phyloP scores from a whole-genome alignment of 2,888 invertebrate species.

The Perithous albicinctus region DNA sequence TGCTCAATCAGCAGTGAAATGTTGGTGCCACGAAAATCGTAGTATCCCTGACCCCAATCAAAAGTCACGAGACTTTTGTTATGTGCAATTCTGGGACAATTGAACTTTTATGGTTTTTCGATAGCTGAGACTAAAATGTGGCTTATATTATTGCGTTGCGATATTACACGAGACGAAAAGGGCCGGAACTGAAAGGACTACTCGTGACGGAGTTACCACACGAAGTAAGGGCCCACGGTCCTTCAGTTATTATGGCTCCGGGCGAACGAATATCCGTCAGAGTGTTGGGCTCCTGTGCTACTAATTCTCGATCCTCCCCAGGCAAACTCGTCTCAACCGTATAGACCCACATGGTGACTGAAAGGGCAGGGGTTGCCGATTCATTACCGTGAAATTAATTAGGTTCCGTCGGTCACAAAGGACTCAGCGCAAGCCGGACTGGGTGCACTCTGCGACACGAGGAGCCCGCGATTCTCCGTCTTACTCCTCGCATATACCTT shows the following conservation, averaged over 20 bases:
- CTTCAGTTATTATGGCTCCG: constrained; percentile 53
- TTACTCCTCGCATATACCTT: constrained; percentile 3
- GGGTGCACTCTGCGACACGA: constrained; percentile 10
- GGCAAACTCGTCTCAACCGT: neutral
- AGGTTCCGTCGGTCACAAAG: constrained; percentile 78
- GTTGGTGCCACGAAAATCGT: too few relatives aligned
- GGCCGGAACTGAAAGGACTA: neutral
- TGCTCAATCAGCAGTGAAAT: too few relatives aligned
- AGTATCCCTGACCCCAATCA: too few relatives aligned
- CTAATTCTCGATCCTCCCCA: constrained; percentile 36
- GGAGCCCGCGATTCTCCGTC: constrained; percentile 17
- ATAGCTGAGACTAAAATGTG: too few relatives aligned
- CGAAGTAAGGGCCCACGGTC: constrained; percentile 18
- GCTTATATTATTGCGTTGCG: too few relatives aligned
- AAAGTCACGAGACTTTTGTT: too few relatives aligned
- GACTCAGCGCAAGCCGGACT: constrained; percentile 59
- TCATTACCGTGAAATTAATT: constrained; percentile 78
- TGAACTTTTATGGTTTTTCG: too few relatives aligned
- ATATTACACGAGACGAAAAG: neutral
- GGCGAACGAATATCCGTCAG: constrained; percentile 73
- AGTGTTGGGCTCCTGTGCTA: constrained; percentile 70
- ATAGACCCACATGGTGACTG: neutral
- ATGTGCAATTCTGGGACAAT: too few relatives aligned
- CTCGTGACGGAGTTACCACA: neutral
- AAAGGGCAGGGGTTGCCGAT: constrained; percentile 67